phyloP scores from a whole-genome alignment of 2,113 vertebrate genomes.

The Podiceps cristatus region DNA sequence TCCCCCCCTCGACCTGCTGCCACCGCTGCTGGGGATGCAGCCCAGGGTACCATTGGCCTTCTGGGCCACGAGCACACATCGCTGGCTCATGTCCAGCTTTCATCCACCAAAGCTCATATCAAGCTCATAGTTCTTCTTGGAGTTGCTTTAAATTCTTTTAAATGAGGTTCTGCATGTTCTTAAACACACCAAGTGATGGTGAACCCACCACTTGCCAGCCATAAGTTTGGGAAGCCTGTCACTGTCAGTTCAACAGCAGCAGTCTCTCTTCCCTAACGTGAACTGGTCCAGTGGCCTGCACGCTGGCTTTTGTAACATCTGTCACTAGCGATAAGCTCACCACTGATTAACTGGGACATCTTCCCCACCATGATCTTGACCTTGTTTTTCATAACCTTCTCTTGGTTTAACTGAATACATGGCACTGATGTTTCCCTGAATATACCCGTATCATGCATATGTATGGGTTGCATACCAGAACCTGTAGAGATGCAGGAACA shows the following conservation, averaged over 20 bases:
- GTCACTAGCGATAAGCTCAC: background rate
- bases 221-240: background rate
- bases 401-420: background rate
- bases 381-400: background rate
- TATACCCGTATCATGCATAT: background rate
- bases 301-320: background rate
- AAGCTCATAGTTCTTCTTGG: background rate
- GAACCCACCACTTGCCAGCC: background rate
- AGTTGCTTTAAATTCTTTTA: background rate
- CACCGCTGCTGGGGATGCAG: too few relatives aligned
- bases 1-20: too few relatives aligned
- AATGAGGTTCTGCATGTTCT: background rate
- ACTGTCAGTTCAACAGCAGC: too few relatives aligned
- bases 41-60: too few relatives aligned
- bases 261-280: background rate
- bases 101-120: too few relatives aligned
- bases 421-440: background rate
- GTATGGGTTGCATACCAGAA: background rate
- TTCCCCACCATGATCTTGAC: background rate
- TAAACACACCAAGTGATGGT: background rate
- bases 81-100: too few relatives aligned
- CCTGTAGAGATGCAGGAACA: background rate
- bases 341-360: background rate
- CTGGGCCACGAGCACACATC: too few relatives aligned
- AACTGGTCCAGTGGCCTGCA: background rate